Conservation (phyloP, 2,113 vertebrate genomes). For the Glaucomys volans region DNA sequence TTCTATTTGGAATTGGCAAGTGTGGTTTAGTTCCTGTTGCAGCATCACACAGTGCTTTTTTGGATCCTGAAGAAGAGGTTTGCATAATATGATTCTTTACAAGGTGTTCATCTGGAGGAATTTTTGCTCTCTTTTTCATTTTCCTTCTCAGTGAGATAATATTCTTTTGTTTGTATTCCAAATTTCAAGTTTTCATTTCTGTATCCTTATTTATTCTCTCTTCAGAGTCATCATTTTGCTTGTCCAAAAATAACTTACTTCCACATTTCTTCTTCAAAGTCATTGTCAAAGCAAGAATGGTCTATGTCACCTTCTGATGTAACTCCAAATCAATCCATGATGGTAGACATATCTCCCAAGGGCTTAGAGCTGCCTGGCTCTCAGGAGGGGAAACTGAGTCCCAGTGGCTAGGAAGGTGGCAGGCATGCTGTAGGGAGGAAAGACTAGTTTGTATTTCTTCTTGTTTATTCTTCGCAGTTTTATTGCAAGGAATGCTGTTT, state of each 20-base stretch:
- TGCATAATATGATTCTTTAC: slow-evolving; percentile 28
- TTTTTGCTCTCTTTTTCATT: slow-evolving; percentile 69
- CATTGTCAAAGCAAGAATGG: slow-evolving; percentile 97
- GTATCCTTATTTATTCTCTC: slow-evolving; percentile 63
- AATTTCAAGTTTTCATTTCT: slow-evolving; percentile 58
- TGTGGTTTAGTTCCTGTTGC: slow-evolving; percentile 70
- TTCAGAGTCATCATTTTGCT: slow-evolving; percentile 67
- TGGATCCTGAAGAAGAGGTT: slow-evolving; percentile 73
- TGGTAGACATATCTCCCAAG: slow-evolving; percentile 62
- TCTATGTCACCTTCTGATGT: slow-evolving; percentile 94
- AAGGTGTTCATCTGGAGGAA: slow-evolving; percentile 22
- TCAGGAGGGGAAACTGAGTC: no score
- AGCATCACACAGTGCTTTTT: slow-evolving; percentile 16
- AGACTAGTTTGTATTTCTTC: neutral
- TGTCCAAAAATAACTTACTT: slow-evolving; percentile 52
- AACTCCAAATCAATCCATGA: slow-evolving; percentile 90
- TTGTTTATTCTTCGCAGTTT: neutral
- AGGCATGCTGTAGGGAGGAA: no score
- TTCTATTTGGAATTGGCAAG: slow-evolving; percentile 76
- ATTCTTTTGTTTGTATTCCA: slow-evolving; percentile 58
- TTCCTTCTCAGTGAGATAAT: slow-evolving; percentile 69
- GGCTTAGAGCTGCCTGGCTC: no score
- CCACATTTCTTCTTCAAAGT: slow-evolving; percentile 87
- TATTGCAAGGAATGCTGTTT: neutral
- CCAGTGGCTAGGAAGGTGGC: no score